Percentiles rank a stretch among this genome's conserved stretches.
Conservation (phyloP, 2,888 invertebrate genomes). For the Cecidostiba fungosa region DNA sequence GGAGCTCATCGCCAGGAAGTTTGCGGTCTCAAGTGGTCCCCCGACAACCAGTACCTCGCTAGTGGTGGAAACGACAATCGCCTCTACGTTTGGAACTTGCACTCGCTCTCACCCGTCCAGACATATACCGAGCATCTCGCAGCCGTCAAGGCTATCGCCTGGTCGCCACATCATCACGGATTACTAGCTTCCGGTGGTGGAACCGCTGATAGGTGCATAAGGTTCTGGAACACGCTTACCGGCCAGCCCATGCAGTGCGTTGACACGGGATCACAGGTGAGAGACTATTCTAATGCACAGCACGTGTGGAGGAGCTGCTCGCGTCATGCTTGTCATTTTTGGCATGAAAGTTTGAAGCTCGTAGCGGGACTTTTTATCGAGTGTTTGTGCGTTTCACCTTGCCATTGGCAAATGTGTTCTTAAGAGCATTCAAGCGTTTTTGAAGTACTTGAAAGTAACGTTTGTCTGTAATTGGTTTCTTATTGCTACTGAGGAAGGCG, state of each 20-base stretch:
- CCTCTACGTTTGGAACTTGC: conserved; percentile 95
- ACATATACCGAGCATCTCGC: conserved; percentile 98
- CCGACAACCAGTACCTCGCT: conserved; percentile 97
- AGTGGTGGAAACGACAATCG: conserved; percentile 99
- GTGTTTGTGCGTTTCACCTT: not conserved
- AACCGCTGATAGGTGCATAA: conserved; percentile 97
- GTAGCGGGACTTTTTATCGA: not conserved
- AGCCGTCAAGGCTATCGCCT: conserved; percentile 98
- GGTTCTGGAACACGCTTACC: conserved; percentile 99
- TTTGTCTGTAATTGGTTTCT: conserved; percentile 21
- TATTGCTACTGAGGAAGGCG: not conserved
- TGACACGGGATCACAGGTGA: conserved; percentile 95
- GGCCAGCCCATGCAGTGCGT: conserved; percentile 99
- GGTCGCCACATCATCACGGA: conserved; percentile 99
- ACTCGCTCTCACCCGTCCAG: conserved; percentile 93
- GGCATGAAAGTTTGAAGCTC: not conserved
- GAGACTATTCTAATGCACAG: conserved; percentile 8
- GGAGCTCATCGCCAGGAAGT: conserved; percentile 97
- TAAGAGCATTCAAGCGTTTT: not conserved
- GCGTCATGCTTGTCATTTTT: not conserved
- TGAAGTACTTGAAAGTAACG: conserved; percentile 14
- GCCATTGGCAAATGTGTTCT: conserved; percentile 6
- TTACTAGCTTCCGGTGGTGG: conserved; percentile 98
- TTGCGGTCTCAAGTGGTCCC: conserved; percentile 99
- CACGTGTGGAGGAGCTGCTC: not conserved